Evolutionary conservation across 2,888 invertebrate species (phyloP), one percentile per base, ranked within the genome.

Genomic region (Atherix ibis): DNA sequence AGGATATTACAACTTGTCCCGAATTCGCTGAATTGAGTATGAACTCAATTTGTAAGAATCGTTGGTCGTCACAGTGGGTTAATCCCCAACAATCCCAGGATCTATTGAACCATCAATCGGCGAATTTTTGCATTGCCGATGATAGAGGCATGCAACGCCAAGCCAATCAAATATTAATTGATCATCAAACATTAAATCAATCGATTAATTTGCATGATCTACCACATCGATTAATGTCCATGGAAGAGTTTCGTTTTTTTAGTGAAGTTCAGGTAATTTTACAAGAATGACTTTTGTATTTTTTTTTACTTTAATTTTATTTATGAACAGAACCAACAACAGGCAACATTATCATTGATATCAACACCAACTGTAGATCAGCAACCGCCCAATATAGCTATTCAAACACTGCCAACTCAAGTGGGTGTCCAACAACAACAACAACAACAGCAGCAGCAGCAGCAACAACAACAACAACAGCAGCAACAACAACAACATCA

Each of bases 201-300:
- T n/a, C n/a, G n/a, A n/a, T n/a, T n/a, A n/a, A n/a, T n/a, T n/a
- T n/a, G n/a, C n/a, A n/a, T n/a, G n/a, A n/a, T n/a, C n/a, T n/a
- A n/a, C n/a, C n/a, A n/a, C n/a, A n/a, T n/a, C n/a, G n/a, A n/a
- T n/a, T n/a, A n/a, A n/a, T 58, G 31, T 50, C 52, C 33, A 52
- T 52, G 38, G 65, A 64, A 45, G 63, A 61, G 40, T 53, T 60
- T 41, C 62, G 58, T 44, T 59, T 62, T 45, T 57, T 64, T 37
- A 58, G 54, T 34, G 55, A 58, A 47, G 40, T 57, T 40, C 60
- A 60, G 52, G 58, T 58, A 43, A 37, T 39, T 26, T 29, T 30
- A 28, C 6, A 9, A 8, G 13, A 18, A 27, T 15, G 9, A 31
- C 18, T 13, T 22, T 6, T 32, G 5, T 16, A 25, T 2, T 22